Percentiles rank a stretch among this genome's conserved stretches.
Evolutionary conservation across 2,113 vertebrate species (phyloP).

Genomic region (Indicator indicator): DNA sequence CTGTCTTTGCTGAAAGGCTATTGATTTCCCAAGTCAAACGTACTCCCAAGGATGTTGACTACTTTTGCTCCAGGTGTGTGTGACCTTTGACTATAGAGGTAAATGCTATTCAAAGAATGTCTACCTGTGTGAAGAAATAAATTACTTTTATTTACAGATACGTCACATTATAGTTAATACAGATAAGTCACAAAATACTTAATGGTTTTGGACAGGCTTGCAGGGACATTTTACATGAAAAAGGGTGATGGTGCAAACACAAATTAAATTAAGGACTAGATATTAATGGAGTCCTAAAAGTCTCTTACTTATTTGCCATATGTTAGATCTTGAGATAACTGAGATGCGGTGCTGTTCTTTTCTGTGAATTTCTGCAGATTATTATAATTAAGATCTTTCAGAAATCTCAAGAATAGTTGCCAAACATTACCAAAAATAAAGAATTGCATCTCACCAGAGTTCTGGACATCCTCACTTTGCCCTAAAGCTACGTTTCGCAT

Average conservation of each 20-base stretch:
- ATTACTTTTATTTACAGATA: neutral
- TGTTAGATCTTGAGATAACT: neutral
- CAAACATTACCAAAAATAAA: conserved; percentile 15
- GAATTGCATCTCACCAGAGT: neutral
- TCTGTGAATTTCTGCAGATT: neutral
- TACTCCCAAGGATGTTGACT: neutral
- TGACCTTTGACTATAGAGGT: neutral
- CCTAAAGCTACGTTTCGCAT: conserved; percentile 2
- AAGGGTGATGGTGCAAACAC: neutral
- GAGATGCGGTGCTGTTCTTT: neutral
- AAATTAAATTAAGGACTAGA: neutral
- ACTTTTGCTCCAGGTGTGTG: neutral
- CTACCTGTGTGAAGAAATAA: neutral
- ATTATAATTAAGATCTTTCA: conserved; percentile 25
- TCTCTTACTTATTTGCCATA: neutral
- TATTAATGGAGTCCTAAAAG: neutral
- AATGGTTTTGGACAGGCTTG: neutral
- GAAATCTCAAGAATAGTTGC: neutral
- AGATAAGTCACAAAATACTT: neutral
- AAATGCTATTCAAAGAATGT: neutral
- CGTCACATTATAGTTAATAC: neutral
- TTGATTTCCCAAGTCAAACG: neutral
- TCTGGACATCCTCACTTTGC: neutral
- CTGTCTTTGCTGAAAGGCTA: neutral
- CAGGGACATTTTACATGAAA: neutral